Conservation (phyloP, 1,140 invertebrate species). For the Drosophila punjabiensis region DNA sequence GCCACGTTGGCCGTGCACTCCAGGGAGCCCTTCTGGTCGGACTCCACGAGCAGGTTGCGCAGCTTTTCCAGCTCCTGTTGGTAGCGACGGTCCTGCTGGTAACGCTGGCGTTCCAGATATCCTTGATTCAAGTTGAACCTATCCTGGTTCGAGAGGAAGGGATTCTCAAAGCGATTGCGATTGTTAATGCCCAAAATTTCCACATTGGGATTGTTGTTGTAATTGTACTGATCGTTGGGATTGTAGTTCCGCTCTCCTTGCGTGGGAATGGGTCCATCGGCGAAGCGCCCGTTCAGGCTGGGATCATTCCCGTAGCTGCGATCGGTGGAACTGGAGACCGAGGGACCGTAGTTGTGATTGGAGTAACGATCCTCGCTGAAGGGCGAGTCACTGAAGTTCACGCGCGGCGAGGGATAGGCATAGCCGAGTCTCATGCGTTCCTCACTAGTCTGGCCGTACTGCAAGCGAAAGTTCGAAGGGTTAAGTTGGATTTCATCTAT, state of each 20-base stretch:
- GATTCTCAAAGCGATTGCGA: slow-evolving; percentile 76
- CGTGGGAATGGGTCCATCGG: slow-evolving; percentile 26
- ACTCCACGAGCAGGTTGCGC: slow-evolving; percentile 87
- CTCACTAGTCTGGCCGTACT: slow-evolving; percentile 81
- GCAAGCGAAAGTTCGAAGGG: slow-evolving; percentile 28
- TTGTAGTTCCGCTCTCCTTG: slow-evolving; percentile 30
- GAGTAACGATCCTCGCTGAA: slow-evolving; percentile 71
- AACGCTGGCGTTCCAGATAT: slow-evolving; percentile 69
- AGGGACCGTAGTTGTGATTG: slow-evolving; percentile 70
- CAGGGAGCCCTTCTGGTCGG: slow-evolving; percentile 90
- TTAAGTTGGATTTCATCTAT: background rate
- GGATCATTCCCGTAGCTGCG: slow-evolving; percentile 56
- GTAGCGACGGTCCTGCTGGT: slow-evolving; percentile 80
- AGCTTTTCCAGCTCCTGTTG: slow-evolving; percentile 79
- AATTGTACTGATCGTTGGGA: slow-evolving; percentile 64
- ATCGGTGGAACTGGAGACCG: slow-evolving; percentile 52
- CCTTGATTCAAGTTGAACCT: slow-evolving; percentile 78
- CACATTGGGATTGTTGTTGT: slow-evolving; percentile 67
- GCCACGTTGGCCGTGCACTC: slow-evolving; percentile 93
- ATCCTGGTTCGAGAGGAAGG: slow-evolving; percentile 73
- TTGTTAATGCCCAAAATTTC: slow-evolving; percentile 63
- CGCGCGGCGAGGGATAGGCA: slow-evolving; percentile 58
- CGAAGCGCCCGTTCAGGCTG: slow-evolving; percentile 29
- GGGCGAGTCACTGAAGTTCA: slow-evolving; percentile 76
- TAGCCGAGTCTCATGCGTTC: slow-evolving; percentile 79